Percentiles rank a stretch among this genome's conserved stretches.
phyloP scores from a whole-genome alignment of 1,140 invertebrate genomes.

The Papilio polyxenes region DNA sequence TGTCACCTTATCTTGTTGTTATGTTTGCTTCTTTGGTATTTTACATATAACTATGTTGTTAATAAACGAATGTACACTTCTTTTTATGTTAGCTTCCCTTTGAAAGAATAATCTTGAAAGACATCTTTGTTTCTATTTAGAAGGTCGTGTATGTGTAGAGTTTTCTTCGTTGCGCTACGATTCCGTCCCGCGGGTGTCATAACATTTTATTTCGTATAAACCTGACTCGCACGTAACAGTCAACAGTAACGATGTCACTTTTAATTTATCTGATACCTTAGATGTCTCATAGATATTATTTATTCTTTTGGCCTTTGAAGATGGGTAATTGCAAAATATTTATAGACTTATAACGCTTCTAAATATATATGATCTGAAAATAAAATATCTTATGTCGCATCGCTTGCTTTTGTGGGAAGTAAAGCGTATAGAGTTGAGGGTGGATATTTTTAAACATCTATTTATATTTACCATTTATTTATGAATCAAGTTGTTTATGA shows the following conservation, averaged over 20 bases:
- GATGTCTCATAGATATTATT: constrained; percentile 8
- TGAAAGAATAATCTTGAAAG: constrained; percentile 10
- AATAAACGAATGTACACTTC: not conserved
- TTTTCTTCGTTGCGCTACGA: constrained; percentile 27
- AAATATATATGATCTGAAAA: constrained; percentile 36
- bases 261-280: constrained; percentile 33
- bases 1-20: no score
- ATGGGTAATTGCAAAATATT: constrained; percentile 32
- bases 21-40: not conserved
- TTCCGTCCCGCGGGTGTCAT: constrained; percentile 22
- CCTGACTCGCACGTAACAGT: constrained; percentile 27
- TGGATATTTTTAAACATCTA: constrained; percentile 27
- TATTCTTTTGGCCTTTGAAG: constrained; percentile 18
- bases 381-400: constrained; percentile 32
- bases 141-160: constrained; percentile 28
- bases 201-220: constrained; percentile 39
- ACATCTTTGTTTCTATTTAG: constrained; percentile 22
- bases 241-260: constrained; percentile 17
- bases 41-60: not conserved
- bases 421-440: constrained; percentile 36
- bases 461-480: constrained; percentile 1
- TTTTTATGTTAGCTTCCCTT: constrained; percentile 1
- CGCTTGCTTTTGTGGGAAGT: constrained; percentile 30
- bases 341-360: constrained; percentile 27
- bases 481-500: not conserved